Evolutionary conservation across 2,113 vertebrate species (phyloP).

Genomic region (Andinoacara biseriatus): DNA sequence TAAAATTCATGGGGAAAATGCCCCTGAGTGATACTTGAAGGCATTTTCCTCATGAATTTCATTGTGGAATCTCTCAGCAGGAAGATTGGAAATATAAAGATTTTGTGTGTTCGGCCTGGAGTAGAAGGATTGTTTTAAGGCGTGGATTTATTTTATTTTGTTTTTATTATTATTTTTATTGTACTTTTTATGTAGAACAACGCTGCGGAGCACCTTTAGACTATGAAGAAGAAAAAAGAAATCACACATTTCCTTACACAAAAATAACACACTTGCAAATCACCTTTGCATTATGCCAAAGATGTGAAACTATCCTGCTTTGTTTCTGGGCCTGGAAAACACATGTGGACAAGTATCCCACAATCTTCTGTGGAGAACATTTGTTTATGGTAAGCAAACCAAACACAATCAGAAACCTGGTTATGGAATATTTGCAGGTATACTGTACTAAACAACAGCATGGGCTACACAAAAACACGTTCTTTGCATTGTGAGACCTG

Average conservation of each 20-base stretch:
- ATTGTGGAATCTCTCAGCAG: constrained; percentile 42
- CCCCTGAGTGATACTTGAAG: constrained; percentile 43
- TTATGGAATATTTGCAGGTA: constrained; percentile 29
- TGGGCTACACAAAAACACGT: background rate
- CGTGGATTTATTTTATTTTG: background rate
- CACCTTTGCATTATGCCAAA: constrained; percentile 5
- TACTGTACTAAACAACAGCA: constrained; percentile 11
- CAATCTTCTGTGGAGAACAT: constrained; percentile 21
- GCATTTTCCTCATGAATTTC: constrained; percentile 52
- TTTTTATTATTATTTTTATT: background rate
- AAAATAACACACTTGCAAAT: constrained; percentile 1
- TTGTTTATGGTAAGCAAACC: constrained; percentile 12
- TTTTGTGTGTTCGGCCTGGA: background rate
- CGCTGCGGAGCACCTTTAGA: background rate
- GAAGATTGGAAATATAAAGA: constrained; percentile 21
- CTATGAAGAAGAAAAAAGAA: background rate
- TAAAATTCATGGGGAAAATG: constrained; percentile 49
- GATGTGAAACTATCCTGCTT: background rate
- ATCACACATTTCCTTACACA: background rate
- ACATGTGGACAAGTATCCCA: constrained; percentile 32
- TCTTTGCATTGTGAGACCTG: constrained; percentile 21
- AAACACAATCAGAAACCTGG: constrained; percentile 50
- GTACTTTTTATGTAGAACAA: background rate
- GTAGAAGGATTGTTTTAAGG: background rate
- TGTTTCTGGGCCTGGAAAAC: constrained; percentile 35